Conservation (phyloP, 2,888 invertebrate genomes). For the Spisula subtruncata region DNA sequence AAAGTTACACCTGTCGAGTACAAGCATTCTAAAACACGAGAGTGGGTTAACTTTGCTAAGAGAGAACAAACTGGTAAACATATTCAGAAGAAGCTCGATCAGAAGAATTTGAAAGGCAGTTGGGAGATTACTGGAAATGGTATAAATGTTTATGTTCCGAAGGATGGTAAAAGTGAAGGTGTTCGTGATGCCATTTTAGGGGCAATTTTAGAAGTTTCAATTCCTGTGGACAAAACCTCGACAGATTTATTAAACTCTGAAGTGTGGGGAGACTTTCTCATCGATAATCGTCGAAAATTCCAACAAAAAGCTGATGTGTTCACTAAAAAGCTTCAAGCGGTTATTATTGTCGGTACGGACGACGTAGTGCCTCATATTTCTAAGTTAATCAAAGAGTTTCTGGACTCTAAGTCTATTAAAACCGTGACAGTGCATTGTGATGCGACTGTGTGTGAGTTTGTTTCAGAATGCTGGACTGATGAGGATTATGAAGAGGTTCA, state of each 20-base stretch:
- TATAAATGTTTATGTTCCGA: conserved; percentile 52
- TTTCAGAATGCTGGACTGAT: conserved; percentile 61
- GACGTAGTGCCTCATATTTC: conserved; percentile 60
- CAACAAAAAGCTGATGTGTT: conserved; percentile 61
- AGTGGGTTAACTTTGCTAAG: conserved; percentile 64
- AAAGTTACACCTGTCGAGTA: conserved; percentile 59
- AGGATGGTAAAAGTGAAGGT: conserved; percentile 42
- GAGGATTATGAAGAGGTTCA: conserved; percentile 62
- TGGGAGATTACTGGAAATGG: conserved; percentile 58
- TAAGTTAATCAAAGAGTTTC: conserved; percentile 58
- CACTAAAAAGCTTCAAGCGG: conserved; percentile 54
- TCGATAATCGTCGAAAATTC: conserved; percentile 47
- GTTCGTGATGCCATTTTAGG: conserved; percentile 56
- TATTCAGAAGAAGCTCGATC: conserved; percentile 62
- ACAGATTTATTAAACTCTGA: conserved; percentile 61
- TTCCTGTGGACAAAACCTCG: conserved; percentile 55
- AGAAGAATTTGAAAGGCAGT: conserved; percentile 56
- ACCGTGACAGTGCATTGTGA: conserved; percentile 60
- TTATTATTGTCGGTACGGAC: conserved; percentile 57
- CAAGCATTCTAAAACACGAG: conserved; percentile 58
- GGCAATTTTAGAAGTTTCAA: conserved; percentile 53
- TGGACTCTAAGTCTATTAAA: conserved; percentile 62
- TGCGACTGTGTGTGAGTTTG: conserved; percentile 58
- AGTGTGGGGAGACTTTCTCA: conserved; percentile 61
- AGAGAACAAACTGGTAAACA: conserved; percentile 48